Percentiles rank a stretch among this genome's conserved stretches.
Conservation (phyloP, 1,140 invertebrate genomes). For the Vanessa atalanta region DNA sequence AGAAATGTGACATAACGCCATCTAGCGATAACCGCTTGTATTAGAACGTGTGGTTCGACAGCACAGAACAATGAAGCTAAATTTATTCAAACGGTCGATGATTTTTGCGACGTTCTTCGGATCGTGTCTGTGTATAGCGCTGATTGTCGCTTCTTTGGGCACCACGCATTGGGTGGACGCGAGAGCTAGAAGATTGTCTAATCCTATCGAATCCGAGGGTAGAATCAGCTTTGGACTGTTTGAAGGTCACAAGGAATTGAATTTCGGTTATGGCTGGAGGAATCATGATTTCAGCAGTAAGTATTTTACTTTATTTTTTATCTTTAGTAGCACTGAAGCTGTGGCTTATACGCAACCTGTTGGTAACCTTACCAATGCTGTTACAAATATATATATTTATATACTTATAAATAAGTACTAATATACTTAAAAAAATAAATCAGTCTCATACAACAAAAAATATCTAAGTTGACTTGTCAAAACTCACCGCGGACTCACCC, state of each 20-base stretch:
- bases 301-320: constrained; percentile 31
- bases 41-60: constrained; percentile 25
- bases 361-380: too few species aligned
- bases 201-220: constrained; percentile 87
- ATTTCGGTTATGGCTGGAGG: constrained; percentile 91
- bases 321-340: neutral
- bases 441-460: too few species aligned
- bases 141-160: constrained; percentile 91
- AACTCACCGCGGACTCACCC: too few species aligned
- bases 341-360: too few species aligned
- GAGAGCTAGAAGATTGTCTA: constrained; percentile 84
- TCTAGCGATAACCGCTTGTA: constrained; percentile 31
- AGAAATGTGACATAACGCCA: constrained; percentile 48
- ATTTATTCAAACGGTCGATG: constrained; percentile 87
- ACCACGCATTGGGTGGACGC: constrained; percentile 94
- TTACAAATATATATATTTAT: too few species aligned
- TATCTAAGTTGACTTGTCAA: too few species aligned
- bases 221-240: constrained; percentile 92
- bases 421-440: too few species aligned
- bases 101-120: constrained; percentile 95
- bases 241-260: constrained; percentile 90
- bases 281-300: constrained; percentile 87
- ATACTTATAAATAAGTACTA: too few species aligned
- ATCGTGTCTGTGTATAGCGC: constrained; percentile 89
- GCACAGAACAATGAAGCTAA: constrained; percentile 68